These are phyloP conservation scores for Andrena dorsata DNA, from an alignment of 2,888 invertebrate genomes.

Conservation along the genomic window DNA sequence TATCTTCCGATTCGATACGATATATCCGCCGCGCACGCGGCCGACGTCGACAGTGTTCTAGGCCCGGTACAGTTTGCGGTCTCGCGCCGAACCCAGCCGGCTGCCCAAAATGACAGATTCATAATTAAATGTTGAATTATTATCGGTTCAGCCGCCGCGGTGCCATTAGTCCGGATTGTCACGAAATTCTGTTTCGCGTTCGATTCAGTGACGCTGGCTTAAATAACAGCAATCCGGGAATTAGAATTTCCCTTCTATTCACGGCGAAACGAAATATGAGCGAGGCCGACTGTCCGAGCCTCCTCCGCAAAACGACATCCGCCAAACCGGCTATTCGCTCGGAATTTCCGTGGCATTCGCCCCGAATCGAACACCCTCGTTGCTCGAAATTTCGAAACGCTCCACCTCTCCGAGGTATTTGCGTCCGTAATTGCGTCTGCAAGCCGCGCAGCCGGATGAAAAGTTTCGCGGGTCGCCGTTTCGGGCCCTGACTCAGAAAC, in stretches of 20 bases:
- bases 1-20: conserved; percentile 43
- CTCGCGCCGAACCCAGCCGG: conserved; percentile 18
- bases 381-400: neutral
- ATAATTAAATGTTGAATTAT: conserved; percentile 60
- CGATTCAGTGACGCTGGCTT: conserved; percentile 20
- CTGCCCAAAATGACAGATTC: conserved; percentile 42
- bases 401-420: neutral
- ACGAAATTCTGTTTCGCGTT: conserved; percentile 23
- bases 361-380: neutral
- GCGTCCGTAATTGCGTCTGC: conserved; percentile 4
- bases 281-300: neutral
- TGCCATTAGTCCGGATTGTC: conserved; percentile 48
- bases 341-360: conserved; percentile 4
- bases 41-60: conserved; percentile 3
- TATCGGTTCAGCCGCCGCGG: conserved; percentile 31
- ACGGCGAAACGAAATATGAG: neutral
- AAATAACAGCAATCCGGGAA: conserved; percentile 17
- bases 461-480: conserved; percentile 14
- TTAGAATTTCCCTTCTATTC: conserved; percentile 33
- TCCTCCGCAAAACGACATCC: neutral
- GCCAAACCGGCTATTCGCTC: neutral
- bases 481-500: conserved; percentile 26
- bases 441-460: neutral
- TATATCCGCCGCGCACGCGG: conserved; percentile 6
- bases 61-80: conserved; percentile 41